Conservation (phyloP, 2,113 vertebrate species). For the Menidia beryllina region DNA sequence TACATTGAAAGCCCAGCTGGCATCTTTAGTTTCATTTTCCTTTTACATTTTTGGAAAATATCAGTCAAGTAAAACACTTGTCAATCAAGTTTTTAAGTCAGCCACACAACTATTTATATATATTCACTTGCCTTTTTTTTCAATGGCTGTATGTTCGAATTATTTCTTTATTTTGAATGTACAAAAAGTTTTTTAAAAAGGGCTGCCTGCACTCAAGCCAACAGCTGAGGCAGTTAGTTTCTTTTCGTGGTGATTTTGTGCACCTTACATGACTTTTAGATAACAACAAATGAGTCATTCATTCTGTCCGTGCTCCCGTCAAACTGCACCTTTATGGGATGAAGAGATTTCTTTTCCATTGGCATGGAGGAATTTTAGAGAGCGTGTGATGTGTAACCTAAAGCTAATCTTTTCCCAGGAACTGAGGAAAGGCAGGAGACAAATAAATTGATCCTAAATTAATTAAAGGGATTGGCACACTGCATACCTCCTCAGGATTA, state of each 20-base stretch:
- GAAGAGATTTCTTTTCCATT: slow-evolving; percentile 81
- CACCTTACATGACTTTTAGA: neutral
- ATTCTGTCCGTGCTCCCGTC: slow-evolving; percentile 62
- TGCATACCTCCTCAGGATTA: slow-evolving; percentile 68
- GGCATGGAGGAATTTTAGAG: slow-evolving; percentile 80
- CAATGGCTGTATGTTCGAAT: no score
- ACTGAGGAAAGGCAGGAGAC: slow-evolving; percentile 64
- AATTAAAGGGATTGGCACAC: slow-evolving; percentile 70
- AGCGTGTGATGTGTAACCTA: slow-evolving; percentile 80
- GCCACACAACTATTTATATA: no score
- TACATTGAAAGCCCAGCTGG: no score
- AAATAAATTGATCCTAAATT: slow-evolving; percentile 62
- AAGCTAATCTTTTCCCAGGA: slow-evolving; percentile 81
- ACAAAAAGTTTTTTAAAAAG: neutral
- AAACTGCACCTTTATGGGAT: slow-evolving; percentile 76
- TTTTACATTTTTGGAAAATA: no score
- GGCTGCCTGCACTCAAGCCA: neutral
- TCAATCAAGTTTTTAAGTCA: no score
- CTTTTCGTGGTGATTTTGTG: neutral
- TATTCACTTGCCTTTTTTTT: no score
- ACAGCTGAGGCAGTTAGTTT: neutral
- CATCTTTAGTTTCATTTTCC: no score
- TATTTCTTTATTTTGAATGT: neutral
- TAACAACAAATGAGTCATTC: slow-evolving; percentile 13
- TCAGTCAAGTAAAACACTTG: no score